Conservation (phyloP, 2,113 vertebrate species). For the Varanus komodoensis region DNA sequence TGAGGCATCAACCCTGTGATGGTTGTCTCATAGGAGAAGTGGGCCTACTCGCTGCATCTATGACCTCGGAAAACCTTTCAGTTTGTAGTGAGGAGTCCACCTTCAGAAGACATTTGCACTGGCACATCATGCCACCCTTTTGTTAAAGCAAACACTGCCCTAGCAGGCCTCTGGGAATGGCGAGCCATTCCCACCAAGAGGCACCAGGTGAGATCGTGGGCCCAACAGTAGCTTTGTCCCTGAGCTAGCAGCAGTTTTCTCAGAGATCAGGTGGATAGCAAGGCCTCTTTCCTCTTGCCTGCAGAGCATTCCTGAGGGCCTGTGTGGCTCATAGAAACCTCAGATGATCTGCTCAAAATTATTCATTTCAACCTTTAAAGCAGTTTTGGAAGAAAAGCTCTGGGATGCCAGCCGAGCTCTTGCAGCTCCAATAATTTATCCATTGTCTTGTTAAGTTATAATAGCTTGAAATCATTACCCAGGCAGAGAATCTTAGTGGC, state of each 20-base stretch:
- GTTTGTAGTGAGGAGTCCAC: too few relatives aligned
- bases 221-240: not conserved
- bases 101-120: too few relatives aligned
- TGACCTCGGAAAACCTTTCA: too few relatives aligned
- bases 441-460: constrained; percentile 54
- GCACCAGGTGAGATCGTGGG: not conserved
- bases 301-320: not conserved
- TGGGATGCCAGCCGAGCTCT: constrained; percentile 25
- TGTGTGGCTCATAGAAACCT: not conserved
- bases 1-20: too few relatives aligned
- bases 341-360: constrained; percentile 23
- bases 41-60: too few relatives aligned
- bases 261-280: not conserved
- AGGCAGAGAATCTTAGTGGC: not conserved
- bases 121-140: not conserved
- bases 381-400: constrained; percentile 53
- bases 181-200: not conserved
- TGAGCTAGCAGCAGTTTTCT: not conserved
- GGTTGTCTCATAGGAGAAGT: too few relatives aligned
- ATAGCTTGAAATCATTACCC: constrained; percentile 44
- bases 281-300: not conserved
- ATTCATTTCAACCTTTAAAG: constrained; percentile 40
- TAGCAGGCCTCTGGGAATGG: not conserved
- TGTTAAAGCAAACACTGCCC: not conserved
- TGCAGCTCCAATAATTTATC: constrained; percentile 57